These are phyloP conservation scores for Ariolimax columbianus DNA, from an alignment of 2,888 invertebrate species.

Conservation along the genomic window DNA sequence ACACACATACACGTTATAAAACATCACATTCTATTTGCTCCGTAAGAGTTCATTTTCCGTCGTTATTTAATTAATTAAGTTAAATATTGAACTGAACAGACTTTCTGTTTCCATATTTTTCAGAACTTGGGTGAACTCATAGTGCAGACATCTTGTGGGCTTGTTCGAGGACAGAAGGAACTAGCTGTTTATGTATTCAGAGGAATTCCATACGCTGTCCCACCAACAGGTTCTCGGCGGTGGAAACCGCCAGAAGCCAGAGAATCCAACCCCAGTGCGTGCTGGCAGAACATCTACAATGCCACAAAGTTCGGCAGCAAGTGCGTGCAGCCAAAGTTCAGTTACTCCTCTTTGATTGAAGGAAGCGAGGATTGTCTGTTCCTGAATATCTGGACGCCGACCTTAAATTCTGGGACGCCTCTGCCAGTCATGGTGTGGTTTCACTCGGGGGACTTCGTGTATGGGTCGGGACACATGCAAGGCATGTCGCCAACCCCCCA, in stretches of 20 bases:
- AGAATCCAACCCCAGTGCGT: conserved; percentile 47
- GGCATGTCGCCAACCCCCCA: conserved; percentile 84
- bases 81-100: too few relatives aligned
- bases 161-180: conserved; percentile 56
- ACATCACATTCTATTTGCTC: too few relatives aligned
- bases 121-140: conserved; percentile 29
- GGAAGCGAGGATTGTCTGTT: conserved; percentile 69
- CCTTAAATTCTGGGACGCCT: conserved; percentile 58
- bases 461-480: conserved; percentile 61
- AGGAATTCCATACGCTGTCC: conserved; percentile 65
- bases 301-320: conserved; percentile 55
- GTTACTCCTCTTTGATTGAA: background rate
- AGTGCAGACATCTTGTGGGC: conserved; percentile 59
- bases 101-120: background rate
- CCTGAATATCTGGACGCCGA: conserved; percentile 73
- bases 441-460: conserved; percentile 70
- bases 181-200: conserved; percentile 56
- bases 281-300: conserved; percentile 58
- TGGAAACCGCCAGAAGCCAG: conserved; percentile 58
- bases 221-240: conserved; percentile 56
- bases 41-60: too few relatives aligned
- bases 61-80: too few relatives aligned
- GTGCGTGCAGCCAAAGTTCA: conserved; percentile 56
- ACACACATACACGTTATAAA: too few relatives aligned
- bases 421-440: conserved; percentile 76